These are phyloP conservation scores for Triops cancriformis DNA, from an alignment of 1,140 invertebrate genomes.

Conservation along the genomic window DNA sequence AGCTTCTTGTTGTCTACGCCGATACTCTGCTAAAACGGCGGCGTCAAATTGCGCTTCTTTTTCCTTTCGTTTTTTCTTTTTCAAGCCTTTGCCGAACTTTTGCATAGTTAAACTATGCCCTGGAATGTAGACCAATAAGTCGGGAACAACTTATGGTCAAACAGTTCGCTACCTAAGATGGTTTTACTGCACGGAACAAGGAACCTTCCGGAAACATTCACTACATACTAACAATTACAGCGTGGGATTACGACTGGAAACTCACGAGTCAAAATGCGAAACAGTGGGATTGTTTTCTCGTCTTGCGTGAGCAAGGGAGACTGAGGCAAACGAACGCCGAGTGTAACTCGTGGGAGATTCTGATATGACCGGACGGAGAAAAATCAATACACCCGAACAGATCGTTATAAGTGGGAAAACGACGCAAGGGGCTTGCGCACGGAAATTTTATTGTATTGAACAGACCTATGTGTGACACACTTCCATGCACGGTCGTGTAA, in stretches of 20 bases:
- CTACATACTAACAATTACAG: background rate
- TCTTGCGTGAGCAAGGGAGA: background rate
- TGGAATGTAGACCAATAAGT: background rate
- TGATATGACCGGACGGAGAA: background rate
- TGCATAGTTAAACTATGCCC: slow-evolving; percentile 28
- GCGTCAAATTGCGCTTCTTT: slow-evolving; percentile 30
- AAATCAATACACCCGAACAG: background rate
- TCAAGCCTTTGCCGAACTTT: slow-evolving; percentile 35
- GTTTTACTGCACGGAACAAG: background rate
- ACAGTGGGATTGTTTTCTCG: background rate
- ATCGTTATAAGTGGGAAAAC: background rate
- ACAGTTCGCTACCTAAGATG: background rate
- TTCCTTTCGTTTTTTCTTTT: slow-evolving; percentile 35
- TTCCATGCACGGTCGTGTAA: no score
- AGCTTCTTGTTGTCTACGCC: slow-evolving; percentile 23
- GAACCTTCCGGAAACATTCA: background rate
- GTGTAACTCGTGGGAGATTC: slow-evolving; percentile 7
- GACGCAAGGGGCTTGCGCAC: background rate
- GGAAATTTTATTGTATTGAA: background rate
- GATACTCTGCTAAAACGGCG: slow-evolving; percentile 25
- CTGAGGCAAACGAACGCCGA: background rate
- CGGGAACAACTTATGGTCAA: background rate
- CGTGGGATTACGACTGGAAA: background rate
- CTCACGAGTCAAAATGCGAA: background rate
- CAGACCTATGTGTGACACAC: background rate